Percentiles rank a stretch among this genome's conserved stretches.
Conservation (phyloP, 2,888 invertebrate genomes). For the Agonum fuliginosum region DNA sequence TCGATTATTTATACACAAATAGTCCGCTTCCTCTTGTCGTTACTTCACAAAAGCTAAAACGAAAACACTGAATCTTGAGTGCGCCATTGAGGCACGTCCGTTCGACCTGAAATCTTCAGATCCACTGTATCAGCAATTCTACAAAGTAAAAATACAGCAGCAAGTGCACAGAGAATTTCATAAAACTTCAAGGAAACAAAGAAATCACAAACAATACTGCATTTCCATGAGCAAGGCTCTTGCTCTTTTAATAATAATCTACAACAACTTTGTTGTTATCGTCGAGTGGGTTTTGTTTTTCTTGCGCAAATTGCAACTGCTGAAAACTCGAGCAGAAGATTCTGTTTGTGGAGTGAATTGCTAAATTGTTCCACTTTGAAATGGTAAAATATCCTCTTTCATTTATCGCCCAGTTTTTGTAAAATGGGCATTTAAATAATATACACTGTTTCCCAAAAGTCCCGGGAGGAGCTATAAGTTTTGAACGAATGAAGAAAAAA, state of each 20-base stretch:
- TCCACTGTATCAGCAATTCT: conserved; percentile 1
- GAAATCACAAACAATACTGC: conserved; percentile 26
- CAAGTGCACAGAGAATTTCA: conserved; percentile 7
- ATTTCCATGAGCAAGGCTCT: conserved; percentile 18
- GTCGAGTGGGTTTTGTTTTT: background rate
- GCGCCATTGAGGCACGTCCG: conserved; percentile 3
- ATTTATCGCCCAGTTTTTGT: too few species aligned
- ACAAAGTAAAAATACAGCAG: background rate
- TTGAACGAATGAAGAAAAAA: too few species aligned
- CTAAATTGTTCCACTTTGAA: too few species aligned
- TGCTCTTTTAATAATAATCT: conserved; percentile 18
- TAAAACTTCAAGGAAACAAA: conserved; percentile 26
- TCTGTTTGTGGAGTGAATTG: too few species aligned
- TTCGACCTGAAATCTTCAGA: conserved; percentile 1
- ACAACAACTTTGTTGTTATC: conserved; percentile 6
- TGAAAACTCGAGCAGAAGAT: background rate
- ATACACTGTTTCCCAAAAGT: too few species aligned
- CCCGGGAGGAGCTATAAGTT: too few species aligned
- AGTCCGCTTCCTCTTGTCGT: conserved; percentile 2
- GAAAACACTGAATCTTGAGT: conserved; percentile 19
- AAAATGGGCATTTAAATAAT: too few species aligned
- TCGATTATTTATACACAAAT: conserved; percentile 31
- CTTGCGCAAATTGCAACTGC: background rate
- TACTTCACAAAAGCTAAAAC: conserved; percentile 9
- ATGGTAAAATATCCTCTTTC: too few species aligned